Percentiles rank a stretch among this genome's conserved stretches.
These are phyloP conservation scores for Australoheros facetus DNA, from an alignment of 2,797 vertebrate genomes.

Conservation along the genomic window DNA sequence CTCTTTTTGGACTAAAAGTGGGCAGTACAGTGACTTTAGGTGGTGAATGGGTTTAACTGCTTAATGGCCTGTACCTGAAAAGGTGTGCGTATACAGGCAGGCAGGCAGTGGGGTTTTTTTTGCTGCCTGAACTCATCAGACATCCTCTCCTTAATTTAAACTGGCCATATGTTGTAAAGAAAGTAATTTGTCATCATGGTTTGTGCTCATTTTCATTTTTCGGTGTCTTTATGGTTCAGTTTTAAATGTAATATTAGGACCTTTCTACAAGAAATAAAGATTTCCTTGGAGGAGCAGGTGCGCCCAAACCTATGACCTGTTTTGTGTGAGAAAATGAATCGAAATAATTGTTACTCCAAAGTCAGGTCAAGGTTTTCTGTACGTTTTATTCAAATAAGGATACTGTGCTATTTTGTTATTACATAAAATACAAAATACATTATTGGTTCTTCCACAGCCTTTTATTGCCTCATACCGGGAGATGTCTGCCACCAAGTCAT, in stretches of 20 bases:
- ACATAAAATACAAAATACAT: neutral
- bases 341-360: neutral
- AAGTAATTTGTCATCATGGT: neutral
- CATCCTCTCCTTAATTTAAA: too few species aligned
- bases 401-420: neutral
- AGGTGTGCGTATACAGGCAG: too few species aligned
- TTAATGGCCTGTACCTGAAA: too few species aligned
- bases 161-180: too few species aligned
- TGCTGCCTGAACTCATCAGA: too few species aligned
- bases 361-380: neutral
- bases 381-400: neutral
- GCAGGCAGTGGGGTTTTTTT: too few species aligned
- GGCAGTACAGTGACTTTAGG: too few species aligned
- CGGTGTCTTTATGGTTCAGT: neutral
- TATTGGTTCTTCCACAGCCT: neutral
- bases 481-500: slow-evolving; percentile 27
- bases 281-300: neutral
- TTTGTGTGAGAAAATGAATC: neutral
- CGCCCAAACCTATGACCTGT: neutral
- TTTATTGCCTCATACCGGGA: slow-evolving; percentile 24
- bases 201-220: neutral
- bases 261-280: neutral
- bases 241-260: neutral
- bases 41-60: too few species aligned
- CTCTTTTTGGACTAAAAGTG: too few species aligned